Conservation (phyloP, 2,113 vertebrate genomes). For the Pogonocichla stellata region DNA sequence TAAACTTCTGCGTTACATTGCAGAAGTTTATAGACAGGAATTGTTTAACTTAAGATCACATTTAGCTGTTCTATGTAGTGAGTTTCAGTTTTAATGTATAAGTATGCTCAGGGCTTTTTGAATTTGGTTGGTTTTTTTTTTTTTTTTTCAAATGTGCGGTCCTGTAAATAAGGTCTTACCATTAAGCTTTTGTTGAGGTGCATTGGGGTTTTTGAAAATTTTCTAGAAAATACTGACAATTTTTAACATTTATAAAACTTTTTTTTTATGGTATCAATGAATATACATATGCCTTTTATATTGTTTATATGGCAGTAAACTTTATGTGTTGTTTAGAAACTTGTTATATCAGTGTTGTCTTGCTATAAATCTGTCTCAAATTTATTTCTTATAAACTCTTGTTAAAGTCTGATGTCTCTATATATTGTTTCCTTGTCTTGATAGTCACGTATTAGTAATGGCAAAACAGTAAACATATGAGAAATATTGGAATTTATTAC, state of each 20-base stretch:
- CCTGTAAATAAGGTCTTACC: neutral
- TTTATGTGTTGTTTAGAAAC: neutral
- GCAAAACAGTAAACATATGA: neutral
- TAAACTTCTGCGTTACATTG: neutral
- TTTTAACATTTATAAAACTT: neutral
- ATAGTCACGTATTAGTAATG: neutral
- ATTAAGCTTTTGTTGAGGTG: neutral
- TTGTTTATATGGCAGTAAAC: neutral
- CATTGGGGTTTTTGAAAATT: neutral
- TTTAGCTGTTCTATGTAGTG: neutral
- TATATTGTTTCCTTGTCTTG: neutral
- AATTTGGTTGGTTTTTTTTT: too few relatives aligned
- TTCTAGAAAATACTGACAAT: neutral
- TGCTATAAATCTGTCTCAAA: neutral
- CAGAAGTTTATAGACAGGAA: neutral
- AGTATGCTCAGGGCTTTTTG: neutral
- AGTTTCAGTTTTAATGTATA: neutral
- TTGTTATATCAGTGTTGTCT: neutral
- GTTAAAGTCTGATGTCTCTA: neutral
- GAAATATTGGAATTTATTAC: neutral
- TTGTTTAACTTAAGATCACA: neutral
- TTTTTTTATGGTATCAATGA: neutral
- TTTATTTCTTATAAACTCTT: neutral
- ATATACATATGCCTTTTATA: neutral
- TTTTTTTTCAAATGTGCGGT: fast-evolving